phyloP scores from a whole-genome alignment of 2,888 invertebrate species.

The Blastobasis adustella region DNA sequence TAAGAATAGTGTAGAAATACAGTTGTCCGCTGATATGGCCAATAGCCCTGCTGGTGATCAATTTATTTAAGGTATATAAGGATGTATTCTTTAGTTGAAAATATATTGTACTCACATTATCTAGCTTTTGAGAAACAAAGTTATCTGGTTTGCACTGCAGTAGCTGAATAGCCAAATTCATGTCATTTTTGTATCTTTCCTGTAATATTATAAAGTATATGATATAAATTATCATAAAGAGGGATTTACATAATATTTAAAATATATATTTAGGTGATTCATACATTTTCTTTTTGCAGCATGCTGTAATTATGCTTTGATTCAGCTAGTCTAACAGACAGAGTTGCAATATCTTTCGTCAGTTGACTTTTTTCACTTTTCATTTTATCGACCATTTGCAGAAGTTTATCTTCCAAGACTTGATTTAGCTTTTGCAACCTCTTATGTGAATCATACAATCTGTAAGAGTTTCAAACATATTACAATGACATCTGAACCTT shows the following conservation, averaged over 20 bases:
- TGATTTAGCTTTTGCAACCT: slow-evolving; percentile 96
- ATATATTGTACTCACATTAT: slow-evolving; percentile 80
- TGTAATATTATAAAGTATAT: slow-evolving; percentile 56
- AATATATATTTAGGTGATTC: slow-evolving; percentile 21
- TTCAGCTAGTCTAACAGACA: slow-evolving; percentile 88
- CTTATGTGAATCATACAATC: slow-evolving; percentile 94
- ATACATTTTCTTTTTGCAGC: slow-evolving; percentile 90
- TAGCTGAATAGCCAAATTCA: slow-evolving; percentile 93
- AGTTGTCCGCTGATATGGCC: too few species aligned
- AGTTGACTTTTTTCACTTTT: slow-evolving; percentile 91
- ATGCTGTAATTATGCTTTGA: slow-evolving; percentile 89
- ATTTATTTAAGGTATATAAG: too few species aligned
- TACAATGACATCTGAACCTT: neutral
- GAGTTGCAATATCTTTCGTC: slow-evolving; percentile 89
- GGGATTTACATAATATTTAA: too few species aligned
- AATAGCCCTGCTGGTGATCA: too few species aligned
- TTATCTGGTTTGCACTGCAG: slow-evolving; percentile 96
- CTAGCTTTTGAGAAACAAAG: slow-evolving; percentile 93
- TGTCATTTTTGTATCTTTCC: slow-evolving; percentile 96
- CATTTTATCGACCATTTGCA: slow-evolving; percentile 93
- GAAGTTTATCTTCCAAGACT: slow-evolving; percentile 93
- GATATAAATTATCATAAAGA: neutral
- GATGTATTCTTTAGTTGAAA: too few species aligned
- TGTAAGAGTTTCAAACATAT: slow-evolving; percentile 34
- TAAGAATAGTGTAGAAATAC: too few species aligned